Evolutionary conservation across 2,113 vertebrate genomes (phyloP).

Genomic region (Amphiprion percula): DNA sequence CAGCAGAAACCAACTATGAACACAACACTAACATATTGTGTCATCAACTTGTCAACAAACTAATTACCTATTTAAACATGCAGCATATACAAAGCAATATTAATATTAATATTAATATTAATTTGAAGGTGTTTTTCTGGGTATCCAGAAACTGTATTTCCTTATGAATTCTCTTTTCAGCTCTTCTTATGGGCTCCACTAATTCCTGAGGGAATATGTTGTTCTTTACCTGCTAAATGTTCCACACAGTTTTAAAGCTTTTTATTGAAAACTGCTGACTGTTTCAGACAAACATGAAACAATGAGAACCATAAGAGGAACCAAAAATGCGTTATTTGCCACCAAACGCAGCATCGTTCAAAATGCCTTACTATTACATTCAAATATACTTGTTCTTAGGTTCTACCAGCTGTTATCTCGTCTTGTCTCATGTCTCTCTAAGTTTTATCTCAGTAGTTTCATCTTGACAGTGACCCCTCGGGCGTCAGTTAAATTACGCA

Average conservation of each 20-base stretch:
- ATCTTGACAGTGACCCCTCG: constrained; percentile 28
- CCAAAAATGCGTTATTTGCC: neutral
- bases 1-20: neutral
- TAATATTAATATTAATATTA: neutral
- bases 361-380: neutral
- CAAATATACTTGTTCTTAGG: neutral
- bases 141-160: neutral
- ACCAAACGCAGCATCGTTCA: neutral
- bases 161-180: neutral
- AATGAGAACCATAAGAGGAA: neutral
- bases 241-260: neutral
- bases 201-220: neutral
- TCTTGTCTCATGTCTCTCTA: constrained; percentile 2
- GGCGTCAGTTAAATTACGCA: constrained; percentile 30
- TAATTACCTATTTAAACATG: neutral
- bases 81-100: neutral
- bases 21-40: neutral
- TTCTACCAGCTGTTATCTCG: neutral
- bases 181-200: neutral
- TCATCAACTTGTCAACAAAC: neutral
- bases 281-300: too few relatives aligned
- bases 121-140: neutral
- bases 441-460: neutral
- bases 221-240: neutral
- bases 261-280: neutral